These are phyloP conservation scores for Hydrochoerus hydrochaeris DNA, from an alignment of 2,113 vertebrate genomes.

Conservation along the genomic window DNA sequence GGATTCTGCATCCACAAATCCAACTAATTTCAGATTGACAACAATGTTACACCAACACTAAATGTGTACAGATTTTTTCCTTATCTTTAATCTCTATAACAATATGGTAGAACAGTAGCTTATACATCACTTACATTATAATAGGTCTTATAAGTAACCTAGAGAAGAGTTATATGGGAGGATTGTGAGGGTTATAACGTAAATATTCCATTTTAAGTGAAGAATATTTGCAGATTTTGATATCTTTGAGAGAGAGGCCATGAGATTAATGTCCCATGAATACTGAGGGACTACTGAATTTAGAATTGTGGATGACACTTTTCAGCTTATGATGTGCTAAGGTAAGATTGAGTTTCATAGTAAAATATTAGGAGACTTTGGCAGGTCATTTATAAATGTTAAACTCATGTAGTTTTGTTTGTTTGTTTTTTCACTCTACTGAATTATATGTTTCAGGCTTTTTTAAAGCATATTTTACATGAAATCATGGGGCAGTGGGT, in stretches of 20 bases:
- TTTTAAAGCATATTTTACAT: background rate
- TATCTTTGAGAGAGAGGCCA: background rate
- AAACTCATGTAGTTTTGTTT: background rate
- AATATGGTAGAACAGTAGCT: background rate
- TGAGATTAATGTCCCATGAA: background rate
- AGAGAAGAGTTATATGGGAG: background rate
- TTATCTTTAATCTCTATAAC: background rate
- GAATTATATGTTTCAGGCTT: background rate
- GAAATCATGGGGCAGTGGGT: background rate
- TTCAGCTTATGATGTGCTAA: background rate
- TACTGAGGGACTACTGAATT: background rate
- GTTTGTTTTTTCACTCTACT: background rate
- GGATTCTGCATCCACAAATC: background rate
- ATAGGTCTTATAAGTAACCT: background rate
- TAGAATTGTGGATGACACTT: background rate
- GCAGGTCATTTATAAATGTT: background rate
- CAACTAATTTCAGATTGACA: background rate
- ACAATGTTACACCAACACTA: background rate
- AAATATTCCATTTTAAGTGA: background rate
- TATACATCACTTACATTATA: background rate
- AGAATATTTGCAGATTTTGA: background rate
- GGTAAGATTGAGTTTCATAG: background rate
- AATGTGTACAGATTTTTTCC: background rate
- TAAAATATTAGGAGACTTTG: background rate
- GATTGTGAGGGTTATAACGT: background rate